These are phyloP conservation scores for Sitobion miscanthi DNA, from an alignment of 1,140 invertebrate genomes.

Conservation along the genomic window DNA sequence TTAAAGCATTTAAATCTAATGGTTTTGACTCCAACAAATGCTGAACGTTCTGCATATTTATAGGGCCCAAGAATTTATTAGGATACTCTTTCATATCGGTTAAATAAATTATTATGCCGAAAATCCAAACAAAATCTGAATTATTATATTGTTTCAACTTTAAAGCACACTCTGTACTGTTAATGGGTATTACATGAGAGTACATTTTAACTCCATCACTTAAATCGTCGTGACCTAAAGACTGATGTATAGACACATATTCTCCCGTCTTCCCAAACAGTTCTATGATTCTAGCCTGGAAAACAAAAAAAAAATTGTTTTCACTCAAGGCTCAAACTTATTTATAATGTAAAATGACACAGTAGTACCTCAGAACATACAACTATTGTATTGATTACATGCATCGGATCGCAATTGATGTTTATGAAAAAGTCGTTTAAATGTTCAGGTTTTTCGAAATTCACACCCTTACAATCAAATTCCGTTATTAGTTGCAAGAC, in stretches of 20 bases:
- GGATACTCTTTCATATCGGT: not conserved
- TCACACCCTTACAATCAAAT: not conserved
- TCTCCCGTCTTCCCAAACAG: slow-evolving; percentile 31
- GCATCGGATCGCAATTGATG: not conserved
- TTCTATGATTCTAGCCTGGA: slow-evolving; percentile 43
- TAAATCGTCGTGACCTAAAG: not conserved
- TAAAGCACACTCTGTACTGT: slow-evolving; percentile 17
- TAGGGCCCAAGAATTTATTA: slow-evolving; percentile 3
- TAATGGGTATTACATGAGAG: not conserved
- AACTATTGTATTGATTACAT: not conserved
- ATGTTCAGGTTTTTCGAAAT: not conserved
- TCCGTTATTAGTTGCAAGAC: not conserved
- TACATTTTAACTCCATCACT: not conserved
- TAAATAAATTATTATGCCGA: slow-evolving; percentile 14
- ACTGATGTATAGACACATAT: slow-evolving; percentile 29
- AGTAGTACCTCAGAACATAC: not conserved
- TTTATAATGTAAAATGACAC: not conserved
- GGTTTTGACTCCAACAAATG: not conserved
- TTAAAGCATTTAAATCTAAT: not conserved
- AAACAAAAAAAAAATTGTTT: not conserved
- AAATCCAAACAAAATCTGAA: slow-evolving; percentile 17
- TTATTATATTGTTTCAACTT: not conserved
- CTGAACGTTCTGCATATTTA: slow-evolving; percentile 42
- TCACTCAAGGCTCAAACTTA: not conserved
- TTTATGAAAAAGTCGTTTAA: not conserved